Evolutionary conservation across 2,113 vertebrate genomes (phyloP).

Genomic region (Acanthisitta chloris): DNA sequence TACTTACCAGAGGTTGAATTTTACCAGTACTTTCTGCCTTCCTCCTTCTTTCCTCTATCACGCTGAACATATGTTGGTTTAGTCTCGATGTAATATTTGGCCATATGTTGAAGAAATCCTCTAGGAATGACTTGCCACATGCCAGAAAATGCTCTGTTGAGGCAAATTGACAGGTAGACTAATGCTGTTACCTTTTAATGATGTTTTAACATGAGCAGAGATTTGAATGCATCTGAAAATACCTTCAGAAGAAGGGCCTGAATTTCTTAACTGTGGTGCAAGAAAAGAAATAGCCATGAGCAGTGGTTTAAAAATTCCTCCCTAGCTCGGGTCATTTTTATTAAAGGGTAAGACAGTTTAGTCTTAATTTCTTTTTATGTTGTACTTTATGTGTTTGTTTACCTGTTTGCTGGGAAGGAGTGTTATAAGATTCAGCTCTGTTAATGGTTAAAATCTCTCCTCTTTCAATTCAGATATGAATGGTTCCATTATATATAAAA

Average conservation of each 20-base stretch:
- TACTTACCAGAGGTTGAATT: not conserved
- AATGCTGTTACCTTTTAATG: not conserved
- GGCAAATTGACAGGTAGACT: not conserved
- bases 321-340: accelerated
- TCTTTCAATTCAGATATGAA: not conserved
- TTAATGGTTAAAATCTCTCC: not conserved
- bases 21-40: not conserved
- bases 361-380: not conserved
- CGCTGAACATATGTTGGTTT: not conserved
- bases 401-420: not conserved
- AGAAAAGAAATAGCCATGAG: not conserved
- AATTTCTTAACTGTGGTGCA: not conserved
- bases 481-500: not conserved
- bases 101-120: slow-evolving; percentile 13
- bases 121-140: not conserved
- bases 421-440: not conserved
- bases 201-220: not conserved
- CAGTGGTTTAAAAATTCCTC: not conserved
- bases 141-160: not conserved
- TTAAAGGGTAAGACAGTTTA: not conserved
- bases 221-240: not conserved
- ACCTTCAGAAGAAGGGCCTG: not conserved
- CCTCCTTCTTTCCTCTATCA: not conserved
- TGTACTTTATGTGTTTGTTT: not conserved
- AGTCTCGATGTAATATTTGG: not conserved